Base-by-base conservation (phyloP, 2,888 invertebrate genomes). In the Dasypogon diadema region DNA sequence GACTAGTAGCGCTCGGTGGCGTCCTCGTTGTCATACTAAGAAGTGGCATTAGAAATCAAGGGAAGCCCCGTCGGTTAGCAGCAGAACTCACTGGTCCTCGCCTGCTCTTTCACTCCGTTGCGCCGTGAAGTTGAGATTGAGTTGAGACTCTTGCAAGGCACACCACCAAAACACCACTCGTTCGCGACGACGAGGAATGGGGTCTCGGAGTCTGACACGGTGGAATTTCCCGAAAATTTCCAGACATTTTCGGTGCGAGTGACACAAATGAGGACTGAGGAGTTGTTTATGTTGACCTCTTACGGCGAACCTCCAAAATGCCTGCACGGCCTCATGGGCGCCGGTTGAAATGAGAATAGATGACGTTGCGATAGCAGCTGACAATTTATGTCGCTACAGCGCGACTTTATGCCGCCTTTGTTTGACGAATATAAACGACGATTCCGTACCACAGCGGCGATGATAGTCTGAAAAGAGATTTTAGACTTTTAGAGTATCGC, bases 1-100 rank as follows among this genome's bases (percentile, higher is more conserved):
- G 72, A 72, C 72, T 72, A 72, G 55, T 72, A 72, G 72, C 72
- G 72, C 55, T 72, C 72, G 72, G 72, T 72, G 72, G 72, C 72
- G 72, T 51, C 72, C 55, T 55, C 72, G 55, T 56, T 26, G 55
- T 55, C 34, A 37, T 21, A 48, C 65, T 24, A 68, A 48, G 26
- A 68, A 60, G 37, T 60, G 21, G 30, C 42, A 63, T 42, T 63
- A 63, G 60, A 37, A n/a, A 26, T n/a, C 46, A 48, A 68, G 34
- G 48, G 65, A 46, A 48, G 2, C 42, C n/a, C n/a, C 5, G n/a
- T n/a, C 21, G 46, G 8, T n/a, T n/a, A n/a, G 1, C 42, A n/a
- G 34, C 58, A 34, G 58, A 58, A 34, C 30, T 30, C 56, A 30
- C 16, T 30, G 26, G 58, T 16, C 16, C n/a, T 26, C n/a, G 16